These are phyloP conservation scores for Notodonta dromedarius DNA, from an alignment of 2,888 invertebrate species.

Conservation along the genomic window DNA sequence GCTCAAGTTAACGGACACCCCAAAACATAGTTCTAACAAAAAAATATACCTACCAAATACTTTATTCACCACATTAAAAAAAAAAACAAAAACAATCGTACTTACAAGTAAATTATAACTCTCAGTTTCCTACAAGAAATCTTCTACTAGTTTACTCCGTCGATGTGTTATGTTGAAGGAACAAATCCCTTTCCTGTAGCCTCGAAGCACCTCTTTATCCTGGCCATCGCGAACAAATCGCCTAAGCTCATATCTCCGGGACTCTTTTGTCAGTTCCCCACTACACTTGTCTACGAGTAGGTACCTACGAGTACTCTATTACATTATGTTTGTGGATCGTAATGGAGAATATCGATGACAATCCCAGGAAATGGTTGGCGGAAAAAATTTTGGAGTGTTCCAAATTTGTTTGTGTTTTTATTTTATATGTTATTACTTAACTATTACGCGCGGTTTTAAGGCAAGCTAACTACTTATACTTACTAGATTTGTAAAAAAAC, in stretches of 20 bases:
- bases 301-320: conserved; percentile 45
- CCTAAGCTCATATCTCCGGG: conserved; percentile 52
- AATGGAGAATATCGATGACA: conserved; percentile 22
- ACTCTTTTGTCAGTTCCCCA: conserved; percentile 66
- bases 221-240: conserved; percentile 64
- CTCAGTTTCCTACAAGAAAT: background rate
- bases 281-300: conserved; percentile 47
- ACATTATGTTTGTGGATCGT: conserved; percentile 57
- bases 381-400: background rate
- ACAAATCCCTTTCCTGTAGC: conserved; percentile 57
- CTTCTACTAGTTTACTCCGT: background rate
- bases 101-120: background rate
- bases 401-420: background rate
- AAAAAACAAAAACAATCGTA: background rate
- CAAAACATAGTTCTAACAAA: no score
- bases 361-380: conserved; percentile 2
- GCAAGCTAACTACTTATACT: no score
- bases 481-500: no score
- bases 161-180: conserved; percentile 24
- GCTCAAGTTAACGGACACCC: no score
- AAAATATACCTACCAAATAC: no score
- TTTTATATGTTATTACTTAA: no score
- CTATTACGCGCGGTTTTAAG: no score
- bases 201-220: conserved; percentile 62
- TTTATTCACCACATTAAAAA: no score